These are phyloP conservation scores for Darevskia nairensis DNA, from an alignment of 2,797 vertebrate genomes.

Conservation along the genomic window DNA sequence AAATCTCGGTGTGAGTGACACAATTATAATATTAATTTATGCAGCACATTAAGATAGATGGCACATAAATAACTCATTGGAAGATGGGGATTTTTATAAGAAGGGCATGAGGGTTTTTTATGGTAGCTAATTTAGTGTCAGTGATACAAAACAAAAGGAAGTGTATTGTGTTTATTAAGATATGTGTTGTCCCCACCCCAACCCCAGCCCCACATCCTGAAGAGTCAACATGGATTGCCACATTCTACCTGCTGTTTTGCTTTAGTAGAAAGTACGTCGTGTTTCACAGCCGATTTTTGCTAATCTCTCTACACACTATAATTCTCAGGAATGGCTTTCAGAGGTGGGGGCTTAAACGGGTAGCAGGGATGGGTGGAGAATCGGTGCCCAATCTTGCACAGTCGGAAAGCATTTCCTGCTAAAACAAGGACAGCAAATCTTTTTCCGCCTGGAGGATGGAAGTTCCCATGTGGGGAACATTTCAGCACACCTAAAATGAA, in stretches of 20 bases:
- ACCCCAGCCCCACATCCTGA: neutral
- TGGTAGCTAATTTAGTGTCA: neutral
- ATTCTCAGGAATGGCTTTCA: neutral
- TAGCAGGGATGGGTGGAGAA: neutral
- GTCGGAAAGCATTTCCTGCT: neutral
- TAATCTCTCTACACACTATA: too few species aligned
- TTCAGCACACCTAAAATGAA: too few species aligned
- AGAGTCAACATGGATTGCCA: neutral
- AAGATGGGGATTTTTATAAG: neutral
- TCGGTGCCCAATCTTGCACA: neutral
- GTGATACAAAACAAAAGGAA: neutral
- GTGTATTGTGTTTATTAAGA: neutral
- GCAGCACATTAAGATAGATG: conserved; percentile 3
- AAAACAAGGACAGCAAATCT: neutral
- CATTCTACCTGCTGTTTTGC: neutral
- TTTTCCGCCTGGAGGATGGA: too few species aligned
- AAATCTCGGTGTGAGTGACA: conserved; percentile 8
- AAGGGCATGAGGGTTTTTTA: neutral
- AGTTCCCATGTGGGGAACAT: too few species aligned
- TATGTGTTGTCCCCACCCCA: too few species aligned
- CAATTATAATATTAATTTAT: conserved; percentile 19
- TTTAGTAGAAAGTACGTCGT: neutral
- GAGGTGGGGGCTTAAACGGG: neutral
- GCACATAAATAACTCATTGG: conserved; percentile 1
- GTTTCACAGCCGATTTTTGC: neutral